A percentile compares a stretch with the other conserved stretches of the same genome.
Evolutionary conservation across 2,113 vertebrate genomes (phyloP).

Genomic region (Serilophus lunatus): DNA sequence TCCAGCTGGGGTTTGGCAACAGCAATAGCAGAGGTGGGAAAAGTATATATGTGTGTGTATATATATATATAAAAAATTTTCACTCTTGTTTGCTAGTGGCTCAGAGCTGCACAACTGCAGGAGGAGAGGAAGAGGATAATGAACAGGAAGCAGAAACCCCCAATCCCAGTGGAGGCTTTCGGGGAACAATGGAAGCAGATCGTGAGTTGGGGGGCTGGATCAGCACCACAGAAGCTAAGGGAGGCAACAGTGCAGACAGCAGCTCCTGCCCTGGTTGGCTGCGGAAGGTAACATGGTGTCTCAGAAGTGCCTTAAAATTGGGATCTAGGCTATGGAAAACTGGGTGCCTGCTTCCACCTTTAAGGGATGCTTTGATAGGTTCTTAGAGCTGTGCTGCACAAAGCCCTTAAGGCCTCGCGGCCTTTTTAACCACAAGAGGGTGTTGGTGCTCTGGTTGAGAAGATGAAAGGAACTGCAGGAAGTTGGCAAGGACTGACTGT

Average conservation of each 20-base stretch:
- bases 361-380: not conserved
- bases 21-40: not conserved
- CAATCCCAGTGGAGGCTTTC: constrained; percentile 84
- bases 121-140: constrained; percentile 83
- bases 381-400: not conserved
- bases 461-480: not conserved
- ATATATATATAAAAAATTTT: no score
- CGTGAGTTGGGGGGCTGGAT: constrained; percentile 78
- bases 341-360: not conserved
- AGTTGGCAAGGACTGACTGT: not conserved
- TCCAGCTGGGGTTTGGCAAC: not conserved
- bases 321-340: not conserved
- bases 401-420: not conserved
- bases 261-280: constrained; percentile 97
- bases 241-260: constrained; percentile 76
- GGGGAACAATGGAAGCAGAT: constrained; percentile 91
- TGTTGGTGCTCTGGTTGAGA: not conserved
- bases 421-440: constrained; percentile 58
- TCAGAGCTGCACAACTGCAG: constrained; percentile 80
- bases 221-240: constrained; percentile 77
- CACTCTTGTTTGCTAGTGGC: constrained; percentile 71
- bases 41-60: no score
- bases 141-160: constrained; percentile 81
- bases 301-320: not conserved
- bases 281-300: constrained; percentile 79